Evolutionary conservation across 2,113 vertebrate species (phyloP), one percentile per base, ranked within the genome.

Genomic region (Forbesichthys papilliferus): DNA sequence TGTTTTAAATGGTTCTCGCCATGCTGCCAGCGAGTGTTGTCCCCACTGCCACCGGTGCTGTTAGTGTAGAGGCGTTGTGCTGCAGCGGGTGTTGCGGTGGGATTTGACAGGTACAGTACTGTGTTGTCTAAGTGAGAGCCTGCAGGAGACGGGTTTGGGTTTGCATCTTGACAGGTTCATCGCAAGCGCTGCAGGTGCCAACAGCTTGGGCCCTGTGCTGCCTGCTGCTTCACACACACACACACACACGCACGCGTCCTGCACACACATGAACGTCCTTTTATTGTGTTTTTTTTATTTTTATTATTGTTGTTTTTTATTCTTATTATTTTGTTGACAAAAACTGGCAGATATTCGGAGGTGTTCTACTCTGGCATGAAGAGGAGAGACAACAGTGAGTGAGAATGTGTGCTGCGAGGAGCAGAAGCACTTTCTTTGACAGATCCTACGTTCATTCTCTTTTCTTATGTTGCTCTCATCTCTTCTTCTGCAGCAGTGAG

Each of bases 41-140:
- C 36, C 36, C 36, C 36, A 8, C 36, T 42, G 36, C 36, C 36
- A 8, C 36, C 36, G 36, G 36, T 42, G 36, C 36, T 42, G 36
- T 42, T 42, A 42, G 36, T 66, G 59, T 5, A 51, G 46, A 57
- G 34, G 14, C 48, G 5, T 61, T 27, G 16, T 69, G 42, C 48
- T 68, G 51, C 16, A 53, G 71, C 1, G 20, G 1, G 0, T 65
- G 73, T 66, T 67, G 52, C 20, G 59, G 66, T 65, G 80, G 71
- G 64, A 68, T 71, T 72, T 83, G 82, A 86, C 85, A 87, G 80
- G 57, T 18, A 12, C 54, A 14, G 16, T 61, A 66, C 53, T 82
- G 86, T 86, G 75, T 70, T 73, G 80, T 86, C 74, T 80, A 84
- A 85, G 73, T 59, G 66, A 85, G 71, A 67, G 79, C 68, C 75